These are phyloP conservation scores for Parascotia fuliginaria DNA, from an alignment of 2,888 invertebrate genomes.

Conservation along the genomic window DNA sequence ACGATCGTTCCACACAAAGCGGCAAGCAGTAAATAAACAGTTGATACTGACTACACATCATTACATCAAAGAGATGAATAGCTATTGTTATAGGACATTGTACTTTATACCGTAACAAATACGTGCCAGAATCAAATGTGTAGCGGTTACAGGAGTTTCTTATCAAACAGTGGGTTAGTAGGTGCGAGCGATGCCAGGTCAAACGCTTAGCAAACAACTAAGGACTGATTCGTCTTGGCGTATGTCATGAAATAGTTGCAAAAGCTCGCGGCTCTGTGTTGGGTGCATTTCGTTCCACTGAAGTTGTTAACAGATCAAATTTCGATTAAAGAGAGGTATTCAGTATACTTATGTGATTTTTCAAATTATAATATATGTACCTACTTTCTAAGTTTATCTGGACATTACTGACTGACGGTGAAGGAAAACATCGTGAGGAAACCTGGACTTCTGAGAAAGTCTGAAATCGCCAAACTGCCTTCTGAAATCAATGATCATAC, in stretches of 20 bases:
- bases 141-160: slow-evolving; percentile 50
- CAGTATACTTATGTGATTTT: too few species aligned
- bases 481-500: too few species aligned
- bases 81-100: slow-evolving; percentile 65
- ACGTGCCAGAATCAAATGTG: slow-evolving; percentile 61
- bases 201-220: slow-evolving; percentile 78
- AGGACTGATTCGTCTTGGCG: slow-evolving; percentile 72
- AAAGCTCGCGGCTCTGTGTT: slow-evolving; percentile 60
- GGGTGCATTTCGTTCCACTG: slow-evolving; percentile 58
- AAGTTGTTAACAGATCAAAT: too few species aligned
- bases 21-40: slow-evolving; percentile 79
- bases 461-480: too few species aligned
- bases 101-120: slow-evolving; percentile 57
- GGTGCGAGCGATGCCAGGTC: slow-evolving; percentile 75
- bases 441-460: too few species aligned
- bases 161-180: slow-evolving; percentile 79
- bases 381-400: too few species aligned
- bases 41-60: slow-evolving; percentile 82
- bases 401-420: too few species aligned
- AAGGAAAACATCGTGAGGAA: too few species aligned
- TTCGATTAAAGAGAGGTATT: too few species aligned
- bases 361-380: too few species aligned
- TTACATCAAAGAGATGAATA: slow-evolving; percentile 78
- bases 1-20: slow-evolving; percentile 49
- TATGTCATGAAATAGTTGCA: slow-evolving; percentile 72